Base-by-base conservation (phyloP, 2,888 invertebrate genomes). In the Linnaemya tessellans region DNA sequence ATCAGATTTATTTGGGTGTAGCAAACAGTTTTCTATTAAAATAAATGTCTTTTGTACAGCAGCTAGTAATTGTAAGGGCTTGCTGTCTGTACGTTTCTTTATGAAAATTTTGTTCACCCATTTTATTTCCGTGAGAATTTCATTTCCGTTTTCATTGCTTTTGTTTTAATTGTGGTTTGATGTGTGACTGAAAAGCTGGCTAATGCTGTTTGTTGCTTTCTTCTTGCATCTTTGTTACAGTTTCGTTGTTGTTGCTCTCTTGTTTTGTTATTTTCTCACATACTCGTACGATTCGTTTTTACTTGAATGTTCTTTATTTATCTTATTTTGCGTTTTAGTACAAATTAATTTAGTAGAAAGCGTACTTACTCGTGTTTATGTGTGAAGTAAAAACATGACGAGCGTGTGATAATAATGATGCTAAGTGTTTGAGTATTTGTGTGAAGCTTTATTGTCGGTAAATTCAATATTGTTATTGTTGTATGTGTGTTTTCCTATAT, bases 141-240 rank as follows among this genome's bases (percentile, higher is more conserved):
- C 64, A 81, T 70, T 84, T 84, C 84, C 84, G 73, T 58, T 78
- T 74, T 74, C 68, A 78, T 84, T 74, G 62, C 73, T 78, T 81
- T 84, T 81, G 68, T 74, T 78, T 81, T 65, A 79, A 79, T 81
- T 84, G 74, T 70, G 67, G 54, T 71, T 78, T 84, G 80, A 84
- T 84, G 60, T 80, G 78, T 70, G 62, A 38, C 58, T 73, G 62
- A 18, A 73, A 60, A 54, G 22, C 18, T 64, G 84, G 70, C 38
- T 65, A 67, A 77, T 70, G 75, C 65, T 56, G 35, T 64, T 41
- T 64, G 62, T 74, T 46, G 68, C 68, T 74, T 74, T 22, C 5
- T 78, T 22, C 49, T 22, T 11, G n/a, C 5, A 0, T n/a, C 35
- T 83, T 67, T 43, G 25, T 60, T 73, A 67, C 35, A 30, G 30